Conservation (phyloP, 2,888 invertebrate species). For the Leptura quadrifasciata region DNA sequence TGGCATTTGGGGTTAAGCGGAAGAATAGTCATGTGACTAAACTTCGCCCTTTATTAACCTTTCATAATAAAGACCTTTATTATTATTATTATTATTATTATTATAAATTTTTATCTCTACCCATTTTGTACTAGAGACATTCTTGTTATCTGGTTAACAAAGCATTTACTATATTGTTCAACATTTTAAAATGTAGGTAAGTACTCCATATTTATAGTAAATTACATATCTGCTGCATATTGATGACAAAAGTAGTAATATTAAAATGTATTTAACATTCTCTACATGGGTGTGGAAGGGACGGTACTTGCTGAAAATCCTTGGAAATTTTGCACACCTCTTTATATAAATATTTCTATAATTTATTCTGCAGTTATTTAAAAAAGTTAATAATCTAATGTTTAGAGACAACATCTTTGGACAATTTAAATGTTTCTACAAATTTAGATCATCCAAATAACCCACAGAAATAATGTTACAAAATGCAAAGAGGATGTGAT, state of each 20-base stretch:
- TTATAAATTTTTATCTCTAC: too few species aligned
- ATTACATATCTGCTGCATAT: background rate
- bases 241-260: background rate
- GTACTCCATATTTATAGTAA: background rate
- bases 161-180: slow-evolving; percentile 1
- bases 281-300: slow-evolving; percentile 3
- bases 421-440: too few species aligned
- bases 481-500: background rate
- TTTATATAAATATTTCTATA: background rate
- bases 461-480: background rate
- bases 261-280: background rate
- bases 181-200: background rate
- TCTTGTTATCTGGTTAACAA: background rate
- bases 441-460: background rate
- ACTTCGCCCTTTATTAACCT: too few species aligned
- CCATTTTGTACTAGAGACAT: too few species aligned
- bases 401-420: too few species aligned
- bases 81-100: too few species aligned
- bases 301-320: background rate
- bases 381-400: too few species aligned
- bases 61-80: too few species aligned
- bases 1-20: too few species aligned
- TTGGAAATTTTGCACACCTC: background rate
- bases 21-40: too few species aligned
- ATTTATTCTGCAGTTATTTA: too few species aligned